Evolutionary conservation across 2,797 vertebrate genomes (phyloP).

Genomic region (Eremophila alpestris): DNA sequence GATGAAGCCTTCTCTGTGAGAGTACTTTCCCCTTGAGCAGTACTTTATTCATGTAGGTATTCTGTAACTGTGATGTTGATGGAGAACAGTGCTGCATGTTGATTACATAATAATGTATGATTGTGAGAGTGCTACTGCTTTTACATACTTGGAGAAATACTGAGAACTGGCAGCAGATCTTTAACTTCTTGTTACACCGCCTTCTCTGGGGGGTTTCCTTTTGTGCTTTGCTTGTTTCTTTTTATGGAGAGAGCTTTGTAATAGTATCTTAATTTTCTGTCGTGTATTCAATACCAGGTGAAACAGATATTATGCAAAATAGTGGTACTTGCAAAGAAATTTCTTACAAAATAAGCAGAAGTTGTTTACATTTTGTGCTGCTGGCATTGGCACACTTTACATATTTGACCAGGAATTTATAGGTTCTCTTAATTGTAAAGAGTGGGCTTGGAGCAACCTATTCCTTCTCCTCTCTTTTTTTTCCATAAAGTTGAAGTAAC

Average conservation of each 20-base stretch:
- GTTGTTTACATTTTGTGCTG: background rate
- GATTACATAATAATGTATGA: background rate
- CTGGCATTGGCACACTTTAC: background rate
- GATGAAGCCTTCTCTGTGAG: background rate
- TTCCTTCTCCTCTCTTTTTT: no score
- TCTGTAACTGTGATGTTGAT: background rate
- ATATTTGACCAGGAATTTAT: background rate
- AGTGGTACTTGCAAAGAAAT: background rate
- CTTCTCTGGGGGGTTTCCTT: background rate
- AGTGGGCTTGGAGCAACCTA: background rate
- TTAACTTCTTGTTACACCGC: background rate
- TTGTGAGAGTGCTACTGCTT: background rate
- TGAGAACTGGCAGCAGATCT: background rate
- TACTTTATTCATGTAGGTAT: background rate
- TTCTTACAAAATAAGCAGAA: background rate
- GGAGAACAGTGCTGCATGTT: background rate
- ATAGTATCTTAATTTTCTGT: background rate
- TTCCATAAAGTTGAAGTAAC: background rate
- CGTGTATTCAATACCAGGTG: fast-evolving
- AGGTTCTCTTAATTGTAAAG: background rate
- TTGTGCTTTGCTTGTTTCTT: fast-evolving
- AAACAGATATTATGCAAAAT: background rate
- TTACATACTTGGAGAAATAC: background rate
- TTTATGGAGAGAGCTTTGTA: background rate
- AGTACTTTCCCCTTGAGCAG: background rate